phyloP scores from a whole-genome alignment of 2,888 invertebrate species.

The Dorcus hopei region DNA sequence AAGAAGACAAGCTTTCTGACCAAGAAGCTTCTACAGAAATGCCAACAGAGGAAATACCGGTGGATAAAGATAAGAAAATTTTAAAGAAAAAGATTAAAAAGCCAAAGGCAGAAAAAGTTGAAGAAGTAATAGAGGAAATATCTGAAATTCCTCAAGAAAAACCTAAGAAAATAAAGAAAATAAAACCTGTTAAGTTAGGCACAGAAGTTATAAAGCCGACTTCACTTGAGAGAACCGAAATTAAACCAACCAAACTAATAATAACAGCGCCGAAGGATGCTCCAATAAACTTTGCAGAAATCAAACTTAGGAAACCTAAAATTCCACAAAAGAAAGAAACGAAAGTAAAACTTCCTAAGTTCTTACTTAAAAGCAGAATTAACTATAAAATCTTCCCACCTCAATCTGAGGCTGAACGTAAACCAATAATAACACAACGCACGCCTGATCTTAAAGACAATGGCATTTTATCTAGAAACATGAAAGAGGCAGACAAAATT shows the following conservation, averaged over 20 bases:
- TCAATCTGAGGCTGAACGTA: conserved; percentile 36
- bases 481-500: conserved; percentile 48
- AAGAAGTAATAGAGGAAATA: conserved; percentile 20
- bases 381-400: conserved; percentile 52
- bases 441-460: conserved; percentile 41
- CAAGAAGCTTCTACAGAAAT: too few species aligned
- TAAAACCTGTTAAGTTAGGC: conserved; percentile 28
- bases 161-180: conserved; percentile 25
- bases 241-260: conserved; percentile 60
- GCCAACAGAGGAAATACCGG: conserved; percentile 18
- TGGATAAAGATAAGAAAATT: conserved; percentile 24
- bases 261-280: conserved; percentile 54
- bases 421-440: conserved; percentile 41
- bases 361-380: conserved; percentile 70
- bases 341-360: conserved; percentile 56
- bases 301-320: conserved; percentile 59
- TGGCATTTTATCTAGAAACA: conserved; percentile 51
- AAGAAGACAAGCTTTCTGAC: conserved; percentile 8
- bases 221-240: conserved; percentile 59
- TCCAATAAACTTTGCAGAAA: conserved; percentile 59
- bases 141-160: conserved; percentile 20
- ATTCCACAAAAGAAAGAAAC: conserved; percentile 35
- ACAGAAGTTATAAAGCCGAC: conserved; percentile 48
- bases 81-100: conserved; percentile 10
- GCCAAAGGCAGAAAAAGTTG: conserved; percentile 11